These are phyloP conservation scores for Lasius fuliginosus DNA, from an alignment of 2,888 invertebrate species.

Conservation along the genomic window DNA sequence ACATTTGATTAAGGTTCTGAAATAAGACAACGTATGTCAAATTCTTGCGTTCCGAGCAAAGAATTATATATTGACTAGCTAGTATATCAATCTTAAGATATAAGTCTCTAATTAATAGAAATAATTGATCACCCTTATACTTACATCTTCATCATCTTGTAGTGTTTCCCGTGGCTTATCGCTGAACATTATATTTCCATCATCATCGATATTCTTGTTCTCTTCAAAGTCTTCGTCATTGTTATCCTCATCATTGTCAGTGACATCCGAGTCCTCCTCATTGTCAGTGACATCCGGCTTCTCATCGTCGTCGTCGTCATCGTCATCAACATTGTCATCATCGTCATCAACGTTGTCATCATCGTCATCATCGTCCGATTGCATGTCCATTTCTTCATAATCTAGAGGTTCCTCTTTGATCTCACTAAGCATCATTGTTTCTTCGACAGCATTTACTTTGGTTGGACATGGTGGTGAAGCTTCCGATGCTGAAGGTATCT, in stretches of 20 bases:
- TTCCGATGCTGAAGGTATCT: conserved; percentile 71
- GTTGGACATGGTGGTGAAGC: conserved; percentile 65
- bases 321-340: conserved; percentile 77
- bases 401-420: conserved; percentile 84
- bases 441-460: conserved; percentile 65
- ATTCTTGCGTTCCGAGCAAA: conserved; percentile 12
- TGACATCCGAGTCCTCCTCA: conserved; percentile 49
- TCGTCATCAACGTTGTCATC: conserved; percentile 74
- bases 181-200: conserved; percentile 61
- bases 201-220: conserved; percentile 59
- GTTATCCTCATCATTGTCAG: conserved; percentile 1
- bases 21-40: conserved; percentile 63
- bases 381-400: conserved; percentile 82
- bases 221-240: conserved; percentile 60
- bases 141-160: conserved; percentile 76
- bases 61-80: conserved; percentile 29
- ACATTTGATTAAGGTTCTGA: conserved; percentile 83
- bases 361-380: conserved; percentile 77
- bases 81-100: not conserved
- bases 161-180: conserved; percentile 59
- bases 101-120: not conserved
- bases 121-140: conserved; percentile 52
- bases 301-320: conserved; percentile 75
- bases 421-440: conserved; percentile 76
- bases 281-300: not conserved